phyloP scores from a whole-genome alignment of 2,888 invertebrate genomes.

The Melangyna quadrimaculata region DNA sequence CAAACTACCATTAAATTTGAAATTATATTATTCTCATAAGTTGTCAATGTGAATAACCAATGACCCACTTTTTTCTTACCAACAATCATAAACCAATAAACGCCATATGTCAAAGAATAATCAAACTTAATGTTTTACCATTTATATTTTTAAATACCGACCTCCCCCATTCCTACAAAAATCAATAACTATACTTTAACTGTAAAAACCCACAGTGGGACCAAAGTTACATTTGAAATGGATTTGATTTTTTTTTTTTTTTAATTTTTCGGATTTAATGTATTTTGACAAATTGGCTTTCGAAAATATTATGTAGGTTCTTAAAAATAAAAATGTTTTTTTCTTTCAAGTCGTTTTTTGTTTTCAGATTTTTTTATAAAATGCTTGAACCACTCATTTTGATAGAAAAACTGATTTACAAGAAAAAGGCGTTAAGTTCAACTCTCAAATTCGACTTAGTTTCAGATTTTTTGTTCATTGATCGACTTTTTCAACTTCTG shows the following conservation, averaged over 20 bases:
- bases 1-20: background rate
- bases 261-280: no score
- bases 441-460: no score
- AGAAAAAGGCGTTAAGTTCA: no score
- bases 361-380: no score
- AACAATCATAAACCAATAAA: slow-evolving; percentile 3
- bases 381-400: no score
- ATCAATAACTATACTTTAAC: background rate
- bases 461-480: no score
- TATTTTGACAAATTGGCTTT: no score
- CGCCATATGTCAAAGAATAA: background rate
- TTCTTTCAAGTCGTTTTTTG: no score
- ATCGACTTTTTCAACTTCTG: no score
- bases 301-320: no score
- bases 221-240: background rate
- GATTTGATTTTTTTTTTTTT: background rate
- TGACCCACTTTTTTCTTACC: background rate
- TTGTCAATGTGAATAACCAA: background rate
- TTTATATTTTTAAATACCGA: background rate
- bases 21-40: background rate
- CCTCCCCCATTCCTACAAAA: background rate
- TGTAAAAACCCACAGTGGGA: background rate
- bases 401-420: no score
- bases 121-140: slow-evolving; percentile 17
- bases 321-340: no score